Base-by-base conservation (phyloP, 2,113 vertebrate species). In the Galbula dea region DNA sequence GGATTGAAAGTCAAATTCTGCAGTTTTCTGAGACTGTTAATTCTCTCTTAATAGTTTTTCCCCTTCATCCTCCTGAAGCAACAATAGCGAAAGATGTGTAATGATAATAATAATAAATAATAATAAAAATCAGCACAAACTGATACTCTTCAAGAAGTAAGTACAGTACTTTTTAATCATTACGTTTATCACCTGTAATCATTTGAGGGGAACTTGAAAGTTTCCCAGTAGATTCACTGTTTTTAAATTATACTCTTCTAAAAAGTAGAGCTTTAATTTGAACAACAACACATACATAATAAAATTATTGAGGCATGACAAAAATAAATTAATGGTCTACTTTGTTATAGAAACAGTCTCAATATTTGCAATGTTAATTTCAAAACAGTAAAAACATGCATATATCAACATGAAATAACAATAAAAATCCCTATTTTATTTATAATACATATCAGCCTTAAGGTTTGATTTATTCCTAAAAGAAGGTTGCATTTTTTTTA, bases 331-430 rank as follows among this genome's bases (percentile, higher is more conserved):
- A 93, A 83, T 79, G 45, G 55, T 91, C 68, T 89, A 49, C 36
- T 95, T 89, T 46, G 72, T 78, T 73, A 81, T 17, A 93, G 79
- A 91, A 88, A 83, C 45, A 65, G 59, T 94, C 63, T 62, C 66
- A 66, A 63, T 86, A 88, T 92, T 96, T 95, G 82, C 83, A 94
- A 84, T 91, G 65, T 91, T 93, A 93, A 79, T 92, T 94, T 90
- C 22, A 59, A 86, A 90, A 82, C 26, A 81, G 81, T 57, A 87
- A 95, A 94, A 83, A 69, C 58, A 51, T 55, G 83, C 62, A 77
- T 65, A 57, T 69, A 92, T 90, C 79, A 89, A 83, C 80, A 92
- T 86, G 90, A 94, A 76, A 46, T 54, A 85, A 73, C 21, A 88
- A 76, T 66, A 91, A 74, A 41, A 32, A 7, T 7, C 11, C 34